Percentiles rank a stretch among this genome's conserved stretches.
Evolutionary conservation across 2,888 invertebrate genomes (phyloP).

Genomic region (Caenorhabditis sp.): DNA sequence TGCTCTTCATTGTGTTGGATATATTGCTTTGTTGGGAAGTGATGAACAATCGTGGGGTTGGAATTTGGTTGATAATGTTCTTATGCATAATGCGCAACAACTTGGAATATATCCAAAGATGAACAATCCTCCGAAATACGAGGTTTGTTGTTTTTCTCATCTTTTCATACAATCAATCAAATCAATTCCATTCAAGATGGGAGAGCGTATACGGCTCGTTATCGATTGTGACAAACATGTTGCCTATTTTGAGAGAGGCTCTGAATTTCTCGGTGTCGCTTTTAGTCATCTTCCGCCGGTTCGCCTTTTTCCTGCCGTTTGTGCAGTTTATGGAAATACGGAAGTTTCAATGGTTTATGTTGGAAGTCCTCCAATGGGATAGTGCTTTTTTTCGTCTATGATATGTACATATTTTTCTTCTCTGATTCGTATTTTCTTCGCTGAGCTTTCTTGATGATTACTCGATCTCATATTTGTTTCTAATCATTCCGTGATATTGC

Average conservation of each 20-base stretch:
- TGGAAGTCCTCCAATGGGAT: slow-evolving; percentile 83
- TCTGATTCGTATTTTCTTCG: background rate
- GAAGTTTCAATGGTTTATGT: slow-evolving; percentile 99
- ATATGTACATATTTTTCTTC: background rate
- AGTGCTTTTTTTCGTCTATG: background rate
- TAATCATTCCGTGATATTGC: background rate
- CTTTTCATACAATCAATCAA: background rate
- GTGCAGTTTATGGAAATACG: slow-evolving; percentile 98
- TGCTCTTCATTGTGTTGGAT: slow-evolving; percentile 89
- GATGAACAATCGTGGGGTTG: slow-evolving; percentile 99
- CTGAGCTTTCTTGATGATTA: background rate
- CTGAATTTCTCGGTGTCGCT: slow-evolving; percentile 91
- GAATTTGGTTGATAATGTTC: slow-evolving; percentile 97
- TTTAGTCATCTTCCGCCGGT: slow-evolving; percentile 70
- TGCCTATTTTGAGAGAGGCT: slow-evolving; percentile 87
- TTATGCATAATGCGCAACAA: slow-evolving; percentile 89
- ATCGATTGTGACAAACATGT: slow-evolving; percentile 97
- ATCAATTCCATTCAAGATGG: slow-evolving; percentile 78
- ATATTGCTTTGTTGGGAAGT: slow-evolving; percentile 90
- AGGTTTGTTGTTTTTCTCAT: slow-evolving; percentile 76
- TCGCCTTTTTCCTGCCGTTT: slow-evolving; percentile 91
- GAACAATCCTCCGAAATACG: slow-evolving; percentile 83
- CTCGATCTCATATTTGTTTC: background rate
- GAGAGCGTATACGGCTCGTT: slow-evolving; percentile 93
- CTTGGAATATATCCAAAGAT: slow-evolving; percentile 74